Evolutionary conservation across 2,113 vertebrate genomes (phyloP).

Genomic region (Salvelinus alpinus): DNA sequence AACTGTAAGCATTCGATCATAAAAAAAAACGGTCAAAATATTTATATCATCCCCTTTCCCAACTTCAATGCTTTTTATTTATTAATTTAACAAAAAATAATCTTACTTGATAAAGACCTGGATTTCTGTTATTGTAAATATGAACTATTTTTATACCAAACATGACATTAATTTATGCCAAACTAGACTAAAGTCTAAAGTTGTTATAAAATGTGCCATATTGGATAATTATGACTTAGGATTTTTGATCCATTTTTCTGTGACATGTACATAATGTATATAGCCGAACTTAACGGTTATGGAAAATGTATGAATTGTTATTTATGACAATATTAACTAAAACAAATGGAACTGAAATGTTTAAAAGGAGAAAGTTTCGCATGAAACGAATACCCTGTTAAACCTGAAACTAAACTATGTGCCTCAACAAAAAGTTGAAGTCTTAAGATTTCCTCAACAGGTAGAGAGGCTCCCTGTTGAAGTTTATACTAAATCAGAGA

Average conservation of each 20-base stretch:
- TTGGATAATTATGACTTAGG: constrained; percentile 80
- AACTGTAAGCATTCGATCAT: constrained; percentile 91
- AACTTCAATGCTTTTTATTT: constrained; percentile 71
- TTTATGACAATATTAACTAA: constrained; percentile 87
- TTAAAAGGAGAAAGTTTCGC: constrained; percentile 90
- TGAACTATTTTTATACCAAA: constrained; percentile 88
- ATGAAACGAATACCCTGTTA: constrained; percentile 84
- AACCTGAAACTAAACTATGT: constrained; percentile 84
- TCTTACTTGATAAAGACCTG: constrained; percentile 69
- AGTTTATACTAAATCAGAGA: constrained; percentile 80
- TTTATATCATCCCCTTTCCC: constrained; percentile 51
- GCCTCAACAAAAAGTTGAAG: constrained; percentile 97
- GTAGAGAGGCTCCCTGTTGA: constrained; percentile 99
- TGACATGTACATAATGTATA: constrained; percentile 69
- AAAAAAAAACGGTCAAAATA: constrained; percentile 17
- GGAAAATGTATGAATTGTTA: constrained; percentile 80
- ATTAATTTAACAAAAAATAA: constrained; percentile 73
- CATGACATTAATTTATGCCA: constrained; percentile 69
- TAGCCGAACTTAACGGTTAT: constrained; percentile 66
- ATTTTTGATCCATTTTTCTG: constrained; percentile 71
- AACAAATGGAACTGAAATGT: constrained; percentile 80
- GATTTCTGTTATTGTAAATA: constrained; percentile 83
- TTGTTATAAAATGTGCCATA: constrained; percentile 79
- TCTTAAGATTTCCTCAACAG: constrained; percentile 98
- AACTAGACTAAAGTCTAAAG: constrained; percentile 82